Evolutionary conservation across 2,113 vertebrate genomes (phyloP).

Genomic region (Sus scrofa): DNA sequence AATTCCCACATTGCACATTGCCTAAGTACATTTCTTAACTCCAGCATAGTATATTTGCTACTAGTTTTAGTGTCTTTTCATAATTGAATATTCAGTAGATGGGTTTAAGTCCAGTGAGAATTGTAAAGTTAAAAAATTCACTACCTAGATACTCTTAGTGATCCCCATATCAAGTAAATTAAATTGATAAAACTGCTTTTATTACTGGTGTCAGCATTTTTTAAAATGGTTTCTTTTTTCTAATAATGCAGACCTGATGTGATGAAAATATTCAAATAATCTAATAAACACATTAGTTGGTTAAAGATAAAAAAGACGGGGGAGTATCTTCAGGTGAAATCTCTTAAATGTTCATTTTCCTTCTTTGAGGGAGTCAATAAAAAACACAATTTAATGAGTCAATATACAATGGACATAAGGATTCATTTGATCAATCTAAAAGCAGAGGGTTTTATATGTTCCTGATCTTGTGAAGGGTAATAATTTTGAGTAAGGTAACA

Average conservation of each 20-base stretch:
- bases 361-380: not conserved
- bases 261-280: not conserved
- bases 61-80: not conserved
- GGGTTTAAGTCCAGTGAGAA: not conserved
- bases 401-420: not conserved
- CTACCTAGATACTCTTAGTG: not conserved
- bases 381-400: not conserved
- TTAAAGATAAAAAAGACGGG: not conserved
- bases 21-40: not conserved
- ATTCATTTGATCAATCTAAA: not conserved
- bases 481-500: not conserved
- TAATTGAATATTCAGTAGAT: not conserved
- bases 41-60: not conserved
- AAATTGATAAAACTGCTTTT: conserved; percentile 9
- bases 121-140: not conserved
- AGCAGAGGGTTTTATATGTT: not conserved
- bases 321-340: not conserved
- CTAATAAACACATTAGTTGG: not conserved
- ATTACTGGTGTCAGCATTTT: not conserved
- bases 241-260: not conserved
- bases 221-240: not conserved
- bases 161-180: not conserved
- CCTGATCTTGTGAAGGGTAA: not conserved
- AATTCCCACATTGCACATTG: not conserved
- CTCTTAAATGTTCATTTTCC: not conserved